These are phyloP conservation scores for Chloroceryle inda DNA, from an alignment of 2,797 vertebrate genomes.

Conservation along the genomic window DNA sequence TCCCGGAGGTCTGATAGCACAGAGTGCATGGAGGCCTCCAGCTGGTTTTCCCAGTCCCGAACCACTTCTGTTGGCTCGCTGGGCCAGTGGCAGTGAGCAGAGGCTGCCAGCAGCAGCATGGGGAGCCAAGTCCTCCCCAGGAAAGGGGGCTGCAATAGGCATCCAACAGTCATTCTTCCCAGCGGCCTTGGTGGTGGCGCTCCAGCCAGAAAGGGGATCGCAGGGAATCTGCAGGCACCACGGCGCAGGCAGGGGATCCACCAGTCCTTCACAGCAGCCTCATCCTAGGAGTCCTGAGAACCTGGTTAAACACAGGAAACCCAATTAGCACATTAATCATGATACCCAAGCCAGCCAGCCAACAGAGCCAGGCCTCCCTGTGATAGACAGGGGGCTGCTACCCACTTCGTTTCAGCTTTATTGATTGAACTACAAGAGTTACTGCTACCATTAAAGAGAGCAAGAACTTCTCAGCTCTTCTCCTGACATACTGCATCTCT, in stretches of 20 bases:
- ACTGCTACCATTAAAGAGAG: not conserved
- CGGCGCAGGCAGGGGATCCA: constrained; percentile 11
- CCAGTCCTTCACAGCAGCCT: constrained; percentile 74
- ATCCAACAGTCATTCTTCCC: constrained; percentile 77
- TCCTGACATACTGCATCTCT: not conserved
- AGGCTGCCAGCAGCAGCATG: constrained; percentile 82
- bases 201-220: constrained; percentile 10
- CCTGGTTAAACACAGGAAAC: constrained; percentile 65
- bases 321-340: not conserved
- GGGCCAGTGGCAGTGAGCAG: constrained; percentile 80
- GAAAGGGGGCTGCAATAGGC: constrained; percentile 58
- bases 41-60: constrained; percentile 86
- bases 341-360: not conserved
- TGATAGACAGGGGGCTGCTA: not conserved
- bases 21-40: constrained; percentile 95
- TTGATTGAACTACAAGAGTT: not conserved
- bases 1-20: constrained; percentile 86
- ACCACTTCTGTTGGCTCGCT: constrained; percentile 82
- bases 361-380: not conserved
- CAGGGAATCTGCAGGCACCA: not conserved
- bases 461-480: not conserved
- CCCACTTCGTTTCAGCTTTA: not conserved
- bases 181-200: not conserved
- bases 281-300: constrained; percentile 73
- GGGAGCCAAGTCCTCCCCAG: constrained; percentile 87